Evolutionary conservation across 2,113 vertebrate genomes (phyloP), one percentile per base, ranked within the genome.

Genomic region (Zosterops borbonicus): DNA sequence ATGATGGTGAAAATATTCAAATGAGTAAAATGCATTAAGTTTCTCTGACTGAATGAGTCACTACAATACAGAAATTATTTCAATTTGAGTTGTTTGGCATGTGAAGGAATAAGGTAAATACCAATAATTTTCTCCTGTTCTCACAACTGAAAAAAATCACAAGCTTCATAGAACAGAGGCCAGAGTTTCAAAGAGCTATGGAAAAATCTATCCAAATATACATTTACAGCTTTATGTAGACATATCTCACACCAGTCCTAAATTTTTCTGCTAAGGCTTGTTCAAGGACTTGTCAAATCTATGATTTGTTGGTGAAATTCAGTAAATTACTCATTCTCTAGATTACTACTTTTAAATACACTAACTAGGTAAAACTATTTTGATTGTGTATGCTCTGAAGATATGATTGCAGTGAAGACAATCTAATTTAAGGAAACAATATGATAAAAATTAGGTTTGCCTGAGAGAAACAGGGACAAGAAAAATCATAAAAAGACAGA

Each of bases 101-200:
- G 29, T 39, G 77, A 78, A 73, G 46, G 58, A 87, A 23, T 35
- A 85, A 96, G 75, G 74, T 92, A 89, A 94, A 91, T 25, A 78
- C 11, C 16, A 71, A 65, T 60, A 0, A 73, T 79, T 89, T 91
- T 94, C 41, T 95, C 60, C 41, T 79, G 49, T 87, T 96, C 93
- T 83, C 74, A 87, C 50, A 91, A 89, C 50, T 65, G 49, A 73
- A 87, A 64, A 64, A 95, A 67, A 76, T 35, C 11, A n/a, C 17
- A 25, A 87, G 53, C 29, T 79, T 47, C 56, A 23, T 67, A 35
- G 91, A 96, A 27, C 17, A 65, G 69, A 78, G 44, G 28, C 52
- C 83, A 87, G 62, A 46, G 37, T 79, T 84, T 27, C 20, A 87
- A 79, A 94, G 49, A 79, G 17, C 69, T 84, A 56, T 31, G 44